These are phyloP conservation scores for Epinotia nisella DNA, from an alignment of 2,888 invertebrate genomes.

Conservation along the genomic window DNA sequence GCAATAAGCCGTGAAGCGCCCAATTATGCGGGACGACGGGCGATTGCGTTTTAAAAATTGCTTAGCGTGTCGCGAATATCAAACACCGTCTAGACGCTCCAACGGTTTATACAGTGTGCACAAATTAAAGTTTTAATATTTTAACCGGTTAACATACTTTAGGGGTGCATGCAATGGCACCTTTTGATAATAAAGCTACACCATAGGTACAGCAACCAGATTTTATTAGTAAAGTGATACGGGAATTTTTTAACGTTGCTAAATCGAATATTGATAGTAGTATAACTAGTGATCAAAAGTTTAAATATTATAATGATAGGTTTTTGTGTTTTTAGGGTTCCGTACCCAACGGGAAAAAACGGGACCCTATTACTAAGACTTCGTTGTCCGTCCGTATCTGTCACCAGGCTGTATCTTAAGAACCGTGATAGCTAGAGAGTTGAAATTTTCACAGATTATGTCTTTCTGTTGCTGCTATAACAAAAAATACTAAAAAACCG, in stretches of 20 bases:
- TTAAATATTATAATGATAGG: no score
- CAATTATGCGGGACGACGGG: slow-evolving; percentile 7
- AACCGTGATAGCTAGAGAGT: no score
- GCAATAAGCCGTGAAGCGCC: slow-evolving; percentile 6
- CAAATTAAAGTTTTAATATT: not conserved
- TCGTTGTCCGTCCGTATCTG: no score
- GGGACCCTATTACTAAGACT: no score
- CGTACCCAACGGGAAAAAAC: no score
- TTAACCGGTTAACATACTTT: not conserved
- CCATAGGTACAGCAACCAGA: not conserved
- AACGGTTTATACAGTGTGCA: not conserved
- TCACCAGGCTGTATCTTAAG: no score
- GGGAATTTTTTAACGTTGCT: not conserved
- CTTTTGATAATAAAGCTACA: not conserved
- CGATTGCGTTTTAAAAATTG: slow-evolving; percentile 20
- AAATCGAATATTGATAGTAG: not conserved
- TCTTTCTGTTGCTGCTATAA: no score
- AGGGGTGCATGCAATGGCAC: not conserved
- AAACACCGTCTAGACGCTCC: not conserved
- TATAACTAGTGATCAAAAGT: not conserved
- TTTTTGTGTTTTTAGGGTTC: no score
- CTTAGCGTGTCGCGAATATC: slow-evolving; percentile 10
- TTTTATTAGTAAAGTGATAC: not conserved
- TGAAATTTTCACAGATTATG: no score
- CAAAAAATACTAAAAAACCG: no score